phyloP scores from a whole-genome alignment of 2,888 invertebrate genomes.

The Argyresthia albistria region DNA sequence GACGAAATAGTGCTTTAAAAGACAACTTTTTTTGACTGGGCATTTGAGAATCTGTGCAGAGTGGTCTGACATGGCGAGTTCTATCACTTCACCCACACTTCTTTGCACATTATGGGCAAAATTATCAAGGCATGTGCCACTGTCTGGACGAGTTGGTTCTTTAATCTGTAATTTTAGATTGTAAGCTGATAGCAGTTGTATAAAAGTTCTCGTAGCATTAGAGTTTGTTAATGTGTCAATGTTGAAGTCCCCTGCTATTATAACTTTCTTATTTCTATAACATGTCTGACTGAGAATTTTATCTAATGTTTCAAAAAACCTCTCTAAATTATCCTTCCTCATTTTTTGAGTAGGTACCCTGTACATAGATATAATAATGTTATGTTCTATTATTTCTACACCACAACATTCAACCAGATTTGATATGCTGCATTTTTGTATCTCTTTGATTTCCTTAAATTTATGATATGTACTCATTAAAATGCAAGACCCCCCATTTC shows the following conservation, averaged over 20 bases:
- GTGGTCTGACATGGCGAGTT: neutral
- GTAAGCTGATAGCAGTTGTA: neutral
- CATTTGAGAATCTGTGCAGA: neutral
- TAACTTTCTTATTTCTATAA: constrained; percentile 3
- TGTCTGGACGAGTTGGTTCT: neutral
- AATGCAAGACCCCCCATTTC: neutral
- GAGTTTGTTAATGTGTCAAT: neutral
- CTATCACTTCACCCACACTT: neutral
- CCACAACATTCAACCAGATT: constrained; percentile 9
- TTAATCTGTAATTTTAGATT: neutral
- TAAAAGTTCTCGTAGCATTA: neutral
- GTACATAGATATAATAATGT: constrained; percentile 9
- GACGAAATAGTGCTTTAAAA: neutral
- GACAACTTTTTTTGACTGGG: neutral
- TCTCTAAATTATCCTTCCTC: neutral
- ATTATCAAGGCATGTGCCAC: neutral
- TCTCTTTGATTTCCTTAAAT: neutral
- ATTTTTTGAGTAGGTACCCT: constrained; percentile 6
- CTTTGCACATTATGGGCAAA: neutral
- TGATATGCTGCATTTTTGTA: neutral
- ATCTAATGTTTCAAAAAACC: constrained; percentile 4
- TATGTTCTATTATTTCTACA: constrained; percentile 7
- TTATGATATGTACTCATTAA: neutral
- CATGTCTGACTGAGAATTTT: constrained; percentile 1
- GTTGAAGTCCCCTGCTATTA: constrained; percentile 7